Base-by-base conservation (phyloP, 2,888 invertebrate genomes). In the Sarcophaga rosellei region DNA sequence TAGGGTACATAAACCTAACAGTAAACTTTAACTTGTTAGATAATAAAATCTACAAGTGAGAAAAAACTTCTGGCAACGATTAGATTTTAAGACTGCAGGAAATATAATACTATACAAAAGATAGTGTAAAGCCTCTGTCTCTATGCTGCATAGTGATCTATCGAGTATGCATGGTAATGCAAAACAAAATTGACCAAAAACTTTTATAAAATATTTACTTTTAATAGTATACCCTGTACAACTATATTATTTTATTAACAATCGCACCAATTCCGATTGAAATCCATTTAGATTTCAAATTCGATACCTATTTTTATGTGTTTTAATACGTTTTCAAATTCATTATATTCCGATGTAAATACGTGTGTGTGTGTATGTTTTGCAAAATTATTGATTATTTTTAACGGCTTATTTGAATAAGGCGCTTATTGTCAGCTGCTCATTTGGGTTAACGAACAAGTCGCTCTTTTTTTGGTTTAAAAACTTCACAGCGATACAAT, bases 381-480 rank as follows among this genome's bases (percentile, higher is more conserved):
- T 35, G 35, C 65, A 63, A 69, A 75, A 35, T 69, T 81, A 75
- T 69, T 81, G 75, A 75, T 75, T 63, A 81, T 75, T 81, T 69
- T 62, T 70, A 45, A 69, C 61, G 80, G 80, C 76, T 80, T 65
- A 70, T 53, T 70, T 66, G 68, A 68, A 44, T 77, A 81, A 77
- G 80, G 73, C 77, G 62, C 84, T 84, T 84, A 81, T 81, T 84
- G 84, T 76, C 84, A 84, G 80, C 84, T 84, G 84, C 79, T 81
- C 76, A 84, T 81, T 76, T 81, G 72, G 84, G 84, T 84, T 84
- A 84, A 84, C 84, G 76, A 79, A 84, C 84, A 84, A 80, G 76
- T 81, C 59, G 68, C 62, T 80, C 66, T 25, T 66, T 59, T 63
- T 35, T 8, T 35, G 8, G 35, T 8, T 10, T 35, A 8, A 8